phyloP scores from a whole-genome alignment of 2,113 vertebrate species.

The Epinephelus cyanopodus region DNA sequence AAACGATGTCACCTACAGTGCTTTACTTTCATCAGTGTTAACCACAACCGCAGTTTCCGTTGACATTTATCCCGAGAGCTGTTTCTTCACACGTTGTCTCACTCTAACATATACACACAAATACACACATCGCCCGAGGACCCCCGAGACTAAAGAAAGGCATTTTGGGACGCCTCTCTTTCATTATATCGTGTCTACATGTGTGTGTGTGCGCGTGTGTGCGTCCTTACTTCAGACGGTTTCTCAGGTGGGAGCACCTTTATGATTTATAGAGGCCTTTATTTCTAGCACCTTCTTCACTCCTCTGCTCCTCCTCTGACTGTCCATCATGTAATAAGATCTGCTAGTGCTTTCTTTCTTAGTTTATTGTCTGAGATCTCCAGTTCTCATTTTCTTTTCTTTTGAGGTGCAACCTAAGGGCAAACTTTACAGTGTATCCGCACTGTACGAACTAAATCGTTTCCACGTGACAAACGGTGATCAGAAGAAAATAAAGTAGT shows the following conservation, averaged over 20 bases:
- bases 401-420: slow-evolving; percentile 1
- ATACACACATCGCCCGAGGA: slow-evolving; percentile 43
- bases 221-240: neutral
- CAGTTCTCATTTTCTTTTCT: neutral
- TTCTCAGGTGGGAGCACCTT: slow-evolving; percentile 16
- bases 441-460: neutral
- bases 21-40: slow-evolving; percentile 61
- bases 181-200: slow-evolving; percentile 13
- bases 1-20: slow-evolving; percentile 28
- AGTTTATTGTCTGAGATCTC: neutral
- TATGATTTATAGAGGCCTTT: slow-evolving; percentile 24
- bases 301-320: neutral
- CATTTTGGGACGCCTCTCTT: slow-evolving; percentile 15
- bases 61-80: neutral
- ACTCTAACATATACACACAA: neutral
- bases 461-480: neutral
- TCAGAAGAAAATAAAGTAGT: neutral
- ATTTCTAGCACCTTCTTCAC: neutral
- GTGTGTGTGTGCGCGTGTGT: neutral
- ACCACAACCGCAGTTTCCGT: slow-evolving; percentile 51
- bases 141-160: slow-evolving; percentile 8
- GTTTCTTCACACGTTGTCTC: slow-evolving; percentile 16
- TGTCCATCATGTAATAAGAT: slow-evolving; percentile 6
- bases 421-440: neutral
- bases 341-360: neutral